These are phyloP conservation scores for Mesitornis unicolor DNA, from an alignment of 2,113 vertebrate species.

Conservation along the genomic window DNA sequence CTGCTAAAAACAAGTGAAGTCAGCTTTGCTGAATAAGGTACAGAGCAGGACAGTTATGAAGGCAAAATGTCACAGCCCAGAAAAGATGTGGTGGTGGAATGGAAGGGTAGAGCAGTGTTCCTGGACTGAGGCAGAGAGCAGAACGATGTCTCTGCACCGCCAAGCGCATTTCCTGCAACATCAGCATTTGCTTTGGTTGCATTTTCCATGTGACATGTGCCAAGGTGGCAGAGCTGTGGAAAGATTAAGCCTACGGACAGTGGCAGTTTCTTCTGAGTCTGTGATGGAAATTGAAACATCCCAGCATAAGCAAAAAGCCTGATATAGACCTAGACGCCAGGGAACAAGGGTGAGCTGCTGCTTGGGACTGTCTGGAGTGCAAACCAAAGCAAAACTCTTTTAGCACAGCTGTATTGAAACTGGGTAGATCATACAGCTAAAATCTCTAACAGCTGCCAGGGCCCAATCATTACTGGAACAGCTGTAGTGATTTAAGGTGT, in stretches of 20 bases:
- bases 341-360: background rate
- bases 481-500: background rate
- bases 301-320: background rate
- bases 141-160: background rate
- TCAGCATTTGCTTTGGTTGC: background rate
- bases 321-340: background rate
- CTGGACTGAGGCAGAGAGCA: background rate
- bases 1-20: background rate
- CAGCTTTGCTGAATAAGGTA: background rate
- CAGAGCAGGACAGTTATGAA: rapidly evolving
- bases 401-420: background rate
- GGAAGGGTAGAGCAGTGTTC: background rate
- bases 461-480: background rate
- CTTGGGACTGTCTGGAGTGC: background rate
- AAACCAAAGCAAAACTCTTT: background rate
- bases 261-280: background rate
- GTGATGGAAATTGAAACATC: background rate
- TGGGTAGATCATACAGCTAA: background rate
- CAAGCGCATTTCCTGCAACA: background rate
- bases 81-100: background rate
- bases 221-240: background rate
- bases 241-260: background rate
- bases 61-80: background rate
- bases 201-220: background rate
- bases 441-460: background rate